Base-by-base conservation (phyloP, 2,113 vertebrate genomes). In the Cyanoderma ruficeps region DNA sequence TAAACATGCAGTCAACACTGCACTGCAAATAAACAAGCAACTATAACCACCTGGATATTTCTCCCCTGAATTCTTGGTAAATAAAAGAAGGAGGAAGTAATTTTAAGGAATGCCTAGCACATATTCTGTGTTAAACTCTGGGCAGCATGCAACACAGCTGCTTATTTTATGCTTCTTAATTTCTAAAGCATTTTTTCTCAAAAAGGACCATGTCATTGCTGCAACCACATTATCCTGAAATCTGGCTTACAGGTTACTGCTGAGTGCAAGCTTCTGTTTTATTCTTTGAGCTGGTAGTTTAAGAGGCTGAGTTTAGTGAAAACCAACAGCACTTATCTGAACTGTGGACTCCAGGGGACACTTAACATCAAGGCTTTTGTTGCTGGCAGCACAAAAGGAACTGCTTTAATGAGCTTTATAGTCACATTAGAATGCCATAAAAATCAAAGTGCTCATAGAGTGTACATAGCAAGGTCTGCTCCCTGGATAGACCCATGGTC, bases 331-430 rank as follows among this genome's bases (percentile, higher is more conserved):
- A 10, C 53, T 91, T 82, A 69, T 72, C 84, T 76, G 77, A 71
- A 12, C 49, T 60, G 37, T 24, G 59, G 61, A 61, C 93, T 89
- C 94, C 61, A 57, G 69, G 93, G 89, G 69, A 82, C 94, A 85
- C 70, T 96, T 91, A 79, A 74, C 77, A 53, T 91, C 90, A 89
- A 82, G 72, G 61, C 57, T 84, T 93, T 94, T 24, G 3, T 79
- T 93, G 81, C 89, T 95, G 81, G 77, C 87, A 89, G 91, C 57
- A 47, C 74, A 61, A 65, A 84, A 89, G 52, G 61, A 76, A 18
- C 35, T 89, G 53, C 57, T 87, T 94, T 96, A 94, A 96, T 84
- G 87, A 94, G 81, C 60, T 95, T 96, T 91, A 69, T 79, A 94
- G 83, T 79, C 74, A 61, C 89, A 77, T 96, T 91, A 95, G 46